These are phyloP conservation scores for Carettochelys insculpta DNA, from an alignment of 2,113 vertebrate species.

Conservation along the genomic window DNA sequence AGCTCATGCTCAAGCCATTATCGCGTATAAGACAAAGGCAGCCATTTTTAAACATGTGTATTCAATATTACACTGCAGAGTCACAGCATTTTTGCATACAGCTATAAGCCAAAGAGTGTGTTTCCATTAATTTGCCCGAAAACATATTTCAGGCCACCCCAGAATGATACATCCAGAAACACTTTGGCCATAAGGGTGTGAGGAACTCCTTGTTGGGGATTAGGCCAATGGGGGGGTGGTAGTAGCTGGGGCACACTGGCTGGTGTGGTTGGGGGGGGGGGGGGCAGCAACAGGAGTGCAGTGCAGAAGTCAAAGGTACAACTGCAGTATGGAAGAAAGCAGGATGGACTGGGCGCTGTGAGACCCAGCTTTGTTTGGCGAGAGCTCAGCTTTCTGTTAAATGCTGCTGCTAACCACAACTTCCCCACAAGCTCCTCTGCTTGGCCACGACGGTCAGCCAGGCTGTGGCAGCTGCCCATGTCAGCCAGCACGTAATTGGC, in stretches of 20 bases:
- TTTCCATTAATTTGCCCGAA: background rate
- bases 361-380: background rate
- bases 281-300: background rate
- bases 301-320: background rate
- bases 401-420: background rate
- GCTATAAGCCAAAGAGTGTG: background rate
- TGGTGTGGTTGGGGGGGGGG: background rate
- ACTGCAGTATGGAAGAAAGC: background rate
- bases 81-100: background rate
- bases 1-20: background rate
- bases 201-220: background rate
- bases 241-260: background rate
- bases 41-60: slow-evolving; percentile 58
- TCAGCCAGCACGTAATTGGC: background rate
- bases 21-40: background rate
- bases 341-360: background rate
- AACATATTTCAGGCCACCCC: background rate
- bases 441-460: background rate
- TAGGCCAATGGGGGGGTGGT: background rate
- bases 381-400: background rate
- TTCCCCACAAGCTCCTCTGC: background rate
- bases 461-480: background rate
- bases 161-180: background rate
- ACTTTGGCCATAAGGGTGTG: background rate
- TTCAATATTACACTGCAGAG: slow-evolving; percentile 19